Conservation (phyloP, 1,140 invertebrate genomes). For the Copidosoma floridanum region DNA sequence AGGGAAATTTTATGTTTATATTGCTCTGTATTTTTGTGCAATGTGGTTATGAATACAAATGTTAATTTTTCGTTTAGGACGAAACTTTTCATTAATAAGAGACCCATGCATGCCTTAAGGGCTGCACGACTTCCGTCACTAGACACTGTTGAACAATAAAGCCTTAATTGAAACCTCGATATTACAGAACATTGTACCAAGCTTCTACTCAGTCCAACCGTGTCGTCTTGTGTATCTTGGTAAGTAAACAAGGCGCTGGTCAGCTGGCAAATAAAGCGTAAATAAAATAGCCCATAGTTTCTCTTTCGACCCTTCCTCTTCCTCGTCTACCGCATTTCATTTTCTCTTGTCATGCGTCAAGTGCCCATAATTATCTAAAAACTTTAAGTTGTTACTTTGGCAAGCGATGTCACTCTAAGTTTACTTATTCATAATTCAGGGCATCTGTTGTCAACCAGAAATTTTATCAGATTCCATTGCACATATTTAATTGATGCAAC, state of each 20-base stretch:
- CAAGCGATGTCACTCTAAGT: neutral
- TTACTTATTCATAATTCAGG: neutral
- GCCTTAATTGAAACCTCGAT: slow-evolving; percentile 25
- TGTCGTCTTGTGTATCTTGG: slow-evolving; percentile 22
- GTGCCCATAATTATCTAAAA: neutral
- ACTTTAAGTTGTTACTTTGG: neutral
- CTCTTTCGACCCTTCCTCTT: neutral
- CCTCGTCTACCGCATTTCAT: neutral
- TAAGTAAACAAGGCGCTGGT: slow-evolving; percentile 23
- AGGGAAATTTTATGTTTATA: no score
- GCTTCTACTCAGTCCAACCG: no score
- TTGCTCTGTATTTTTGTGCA: no score
- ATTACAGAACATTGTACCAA: slow-evolving; percentile 14
- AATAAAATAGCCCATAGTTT: slow-evolving; percentile 24
- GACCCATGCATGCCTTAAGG: no score
- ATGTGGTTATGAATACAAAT: no score
- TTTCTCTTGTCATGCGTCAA: neutral
- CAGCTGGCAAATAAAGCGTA: slow-evolving; percentile 19
- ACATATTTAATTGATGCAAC: no score
- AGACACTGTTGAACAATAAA: no score
- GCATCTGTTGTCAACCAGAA: no score
- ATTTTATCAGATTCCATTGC: no score
- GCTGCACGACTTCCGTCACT: no score
- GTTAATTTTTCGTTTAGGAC: no score
- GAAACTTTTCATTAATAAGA: no score